These are phyloP conservation scores for Polyergus mexicanus DNA, from an alignment of 1,140 invertebrate genomes.

Conservation along the genomic window DNA sequence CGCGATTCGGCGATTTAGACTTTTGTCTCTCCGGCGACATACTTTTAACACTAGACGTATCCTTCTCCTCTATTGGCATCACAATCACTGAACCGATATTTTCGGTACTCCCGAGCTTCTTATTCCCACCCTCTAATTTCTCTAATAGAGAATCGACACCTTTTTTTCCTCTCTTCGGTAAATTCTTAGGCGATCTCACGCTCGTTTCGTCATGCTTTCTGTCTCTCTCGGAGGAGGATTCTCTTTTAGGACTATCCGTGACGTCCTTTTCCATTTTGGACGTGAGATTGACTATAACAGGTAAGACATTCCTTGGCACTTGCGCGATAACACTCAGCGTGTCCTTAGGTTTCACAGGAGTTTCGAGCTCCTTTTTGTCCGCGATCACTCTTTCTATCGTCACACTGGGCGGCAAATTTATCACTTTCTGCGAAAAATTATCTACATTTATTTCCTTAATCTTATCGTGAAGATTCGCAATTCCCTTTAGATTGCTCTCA, in stretches of 20 bases:
- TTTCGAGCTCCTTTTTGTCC: slow-evolving; percentile 80
- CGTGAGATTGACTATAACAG: slow-evolving; percentile 83
- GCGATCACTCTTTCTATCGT: slow-evolving; percentile 83
- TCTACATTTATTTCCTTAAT: slow-evolving; percentile 82
- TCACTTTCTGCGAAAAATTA: slow-evolving; percentile 82
- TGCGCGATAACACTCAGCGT: slow-evolving; percentile 81
- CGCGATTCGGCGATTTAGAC: slow-evolving; percentile 82
- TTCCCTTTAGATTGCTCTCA: slow-evolving; percentile 82
- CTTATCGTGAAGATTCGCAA: slow-evolving; percentile 82
- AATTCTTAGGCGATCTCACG: slow-evolving; percentile 81
- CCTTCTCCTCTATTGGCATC: slow-evolving; percentile 80
- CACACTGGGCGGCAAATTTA: slow-evolving; percentile 83
- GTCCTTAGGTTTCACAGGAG: slow-evolving; percentile 75
- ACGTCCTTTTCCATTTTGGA: slow-evolving; percentile 82
- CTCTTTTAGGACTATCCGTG: slow-evolving; percentile 79
- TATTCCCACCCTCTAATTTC: slow-evolving; percentile 83
- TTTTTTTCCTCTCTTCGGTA: slow-evolving; percentile 82
- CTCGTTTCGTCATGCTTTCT: slow-evolving; percentile 79
- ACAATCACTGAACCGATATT: slow-evolving; percentile 80
- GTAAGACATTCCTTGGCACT: slow-evolving; percentile 79
- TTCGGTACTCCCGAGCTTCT: slow-evolving; percentile 79
- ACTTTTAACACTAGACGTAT: slow-evolving; percentile 81
- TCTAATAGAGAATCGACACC: slow-evolving; percentile 84
- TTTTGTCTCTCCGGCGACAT: slow-evolving; percentile 83
- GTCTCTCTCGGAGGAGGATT: slow-evolving; percentile 77